Evolutionary conservation across 1,140 invertebrate genomes (phyloP), one percentile per base, ranked within the genome.

Genomic region (Argopecten irradians): DNA sequence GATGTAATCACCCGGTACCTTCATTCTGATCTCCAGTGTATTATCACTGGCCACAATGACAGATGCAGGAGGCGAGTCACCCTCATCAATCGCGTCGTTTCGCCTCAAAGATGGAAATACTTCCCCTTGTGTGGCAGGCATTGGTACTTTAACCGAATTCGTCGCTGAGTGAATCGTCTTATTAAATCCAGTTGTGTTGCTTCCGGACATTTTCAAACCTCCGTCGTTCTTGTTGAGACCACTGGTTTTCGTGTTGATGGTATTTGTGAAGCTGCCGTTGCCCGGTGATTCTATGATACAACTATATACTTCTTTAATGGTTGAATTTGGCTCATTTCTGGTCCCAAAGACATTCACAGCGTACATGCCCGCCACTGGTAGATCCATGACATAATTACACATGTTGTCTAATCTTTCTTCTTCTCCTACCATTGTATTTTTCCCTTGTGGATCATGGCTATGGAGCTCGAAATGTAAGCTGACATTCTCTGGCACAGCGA

Each of bases 321-420:
- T 88, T 22, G 33, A 55, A 19, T 88, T 39, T 71, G 34, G 34
- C 34, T 35, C 83, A 34, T 85, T 88, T 14, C 84, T 34, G 28
- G 84, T 82, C 83, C 87, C 91, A 83, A 82, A 92, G 11, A 92
- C 41, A 87, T 91, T 92, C 19, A 91, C 33, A 0, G 89, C 88
- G 55, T 90, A 92, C 34, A 89, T 39, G 33, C 92, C 92, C 13
- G 87, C 34, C 16, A 89, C 46, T n/a, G 89, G 87, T 32, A 92
- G 84, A 11, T 88, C 87, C 22, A 92, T 22, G 16, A 86, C 71
- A 85, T 88, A 91, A 34, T 43, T 43, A 88, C 88, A 89, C 9
- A 71, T 39, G 9, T 34, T 35, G 8, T 88, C 43, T 22, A 86
- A 82, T 16, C 19, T 34, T 39, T 41, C 55, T 32, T 85, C 55